Evolutionary conservation across 2,888 invertebrate species (phyloP).

Genomic region (Trilocha varians): DNA sequence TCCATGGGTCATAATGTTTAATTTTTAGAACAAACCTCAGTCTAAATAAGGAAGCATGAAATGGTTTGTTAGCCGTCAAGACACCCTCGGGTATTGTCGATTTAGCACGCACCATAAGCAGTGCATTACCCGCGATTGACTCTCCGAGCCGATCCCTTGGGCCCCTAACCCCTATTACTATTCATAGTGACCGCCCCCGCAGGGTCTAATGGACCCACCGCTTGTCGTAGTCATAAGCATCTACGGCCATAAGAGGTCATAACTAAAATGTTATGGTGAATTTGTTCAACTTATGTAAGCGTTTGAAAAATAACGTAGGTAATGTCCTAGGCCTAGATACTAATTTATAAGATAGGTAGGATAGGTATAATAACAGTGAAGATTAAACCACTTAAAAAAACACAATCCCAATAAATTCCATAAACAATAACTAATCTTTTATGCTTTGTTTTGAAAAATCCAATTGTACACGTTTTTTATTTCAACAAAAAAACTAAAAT

Average conservation of each 20-base stretch:
- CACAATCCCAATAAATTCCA: no score
- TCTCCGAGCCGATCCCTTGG: conserved; percentile 10
- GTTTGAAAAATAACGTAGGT: conserved; percentile 38
- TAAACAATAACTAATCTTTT: no score
- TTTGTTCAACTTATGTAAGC: conserved; percentile 28
- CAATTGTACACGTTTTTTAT: no score
- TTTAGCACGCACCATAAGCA: conserved; percentile 70
- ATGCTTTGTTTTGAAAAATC: no score
- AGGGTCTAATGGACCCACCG: conserved; percentile 39
- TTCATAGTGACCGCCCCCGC: conserved; percentile 54
- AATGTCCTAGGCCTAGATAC: no score
- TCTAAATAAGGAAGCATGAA: conserved; percentile 45
- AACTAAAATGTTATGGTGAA: conserved; percentile 39
- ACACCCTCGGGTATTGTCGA: conserved; percentile 60
- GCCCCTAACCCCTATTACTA: conserved; percentile 57
- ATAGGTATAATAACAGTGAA: no score
- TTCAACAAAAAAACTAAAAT: no score
- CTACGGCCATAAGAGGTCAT: conserved; percentile 27
- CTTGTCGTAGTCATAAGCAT: conserved; percentile 24
- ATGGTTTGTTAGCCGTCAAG: conserved; percentile 44
- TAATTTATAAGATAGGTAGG: no score
- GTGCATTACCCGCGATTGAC: conserved; percentile 38
- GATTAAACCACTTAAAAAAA: no score
- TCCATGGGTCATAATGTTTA: conserved; percentile 33
- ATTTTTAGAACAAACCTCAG: conserved; percentile 42